Evolutionary conservation across 1,140 invertebrate species (phyloP), one percentile per base, ranked within the genome.

Genomic region (Caenorhabditis briggsae): DNA sequence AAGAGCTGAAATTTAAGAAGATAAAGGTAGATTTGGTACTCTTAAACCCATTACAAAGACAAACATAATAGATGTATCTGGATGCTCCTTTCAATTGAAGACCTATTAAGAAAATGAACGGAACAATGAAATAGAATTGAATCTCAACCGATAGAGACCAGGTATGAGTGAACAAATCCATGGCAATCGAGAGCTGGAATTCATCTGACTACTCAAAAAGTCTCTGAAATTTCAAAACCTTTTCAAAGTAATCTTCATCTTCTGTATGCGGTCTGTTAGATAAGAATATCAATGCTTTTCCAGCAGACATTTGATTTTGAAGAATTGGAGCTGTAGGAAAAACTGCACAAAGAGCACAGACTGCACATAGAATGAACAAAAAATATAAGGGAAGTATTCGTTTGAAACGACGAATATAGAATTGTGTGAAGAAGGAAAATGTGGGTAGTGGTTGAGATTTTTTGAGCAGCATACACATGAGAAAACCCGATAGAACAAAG

Each of bases 401-500:
- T 64, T 82, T 82, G 9, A 82, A 82, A 25, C 53, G 46, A 11
- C 46, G 53, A 48, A 50, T 16, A 14, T 82, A 82, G 20, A 82
- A 82, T 14, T 82, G 11, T 16, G 46, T 16, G 14, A 82, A 41
- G 5, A 50, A 14, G 16, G 41, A 12, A 11, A 33, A 33, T 18
- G 33, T 33, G 5, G 59, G 59, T 1, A 64, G 3, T 33, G 41
- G 25, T 64, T 41, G 20, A 33, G 59, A 18, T 41, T 41, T 25
- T 14, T 2, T 64, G 59, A 84, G 59, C 58, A 84, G 20, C 82
- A 84, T 84, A n/a, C 43, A 59, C 82, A 84, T 84, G 2, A 84
- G 58, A 25, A 46, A 84, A 16, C 82, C 82, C n/a, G 82, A 84
- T n/a, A 84, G 58, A 16, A 84, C 55, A 25, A 84, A 84, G n/a